Evolutionary conservation across 2,888 invertebrate species (phyloP), one percentile per base, ranked within the genome.

Genomic region (Ochropacha duplaris): DNA sequence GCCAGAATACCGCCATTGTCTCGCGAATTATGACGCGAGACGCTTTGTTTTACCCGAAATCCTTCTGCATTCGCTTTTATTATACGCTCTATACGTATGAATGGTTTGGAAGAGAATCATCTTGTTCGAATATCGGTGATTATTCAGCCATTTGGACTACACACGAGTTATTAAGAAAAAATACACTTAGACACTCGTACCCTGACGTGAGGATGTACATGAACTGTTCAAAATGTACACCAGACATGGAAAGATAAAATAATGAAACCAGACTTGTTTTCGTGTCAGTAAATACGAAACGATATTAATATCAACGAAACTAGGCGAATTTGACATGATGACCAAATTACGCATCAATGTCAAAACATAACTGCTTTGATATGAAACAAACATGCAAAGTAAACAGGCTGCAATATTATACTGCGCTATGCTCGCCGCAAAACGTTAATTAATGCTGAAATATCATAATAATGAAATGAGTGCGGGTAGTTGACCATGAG

Each of bases 1-100:
- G 55, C 44, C 74, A 72, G 66, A 67, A 63, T 63, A 55, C 58
- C 65, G 71, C 69, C 69, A 72, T 78, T 78, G 78, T 79, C 74
- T 76, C 71, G 62, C 66, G 68, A 69, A 72, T 74, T 71, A 74
- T 66, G 64, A 59, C 63, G 62, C 44, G 44, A 44, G 61, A 61
- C 57, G 72, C 71, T 76, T 76, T 74, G 74, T 78, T 67, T 64
- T 50, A 54, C 49, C 57, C 50, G 55, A 63, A 60, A 44, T 19
- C 57, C 58, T 61, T 65, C 57, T 57, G 62, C 65, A 59, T 61
- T 60, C 60, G 57, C 68, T 57, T 57, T 66, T 64, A 65, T 51
- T 54, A 44, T 19, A 44, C 44, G 19, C 2, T 19, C 0, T 44
- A 19, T 19, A 44, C 44, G 16, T 19, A 19, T 19, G 19, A 44